phyloP scores from a whole-genome alignment of 2,888 invertebrate species.

The Heliconius sara region DNA sequence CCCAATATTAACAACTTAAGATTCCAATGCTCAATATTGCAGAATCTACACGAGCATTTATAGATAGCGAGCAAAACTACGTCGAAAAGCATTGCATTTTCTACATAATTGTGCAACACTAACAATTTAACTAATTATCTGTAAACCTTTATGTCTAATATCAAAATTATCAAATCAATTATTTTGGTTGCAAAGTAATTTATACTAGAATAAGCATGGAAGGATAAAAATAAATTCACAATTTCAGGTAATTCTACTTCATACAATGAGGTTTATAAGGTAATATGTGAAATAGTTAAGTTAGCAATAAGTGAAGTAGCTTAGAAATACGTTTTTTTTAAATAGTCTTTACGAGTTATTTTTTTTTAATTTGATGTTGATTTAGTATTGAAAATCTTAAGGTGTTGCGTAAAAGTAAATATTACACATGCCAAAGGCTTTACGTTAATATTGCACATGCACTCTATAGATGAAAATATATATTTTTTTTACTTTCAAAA shows the following conservation, averaged over 20 bases:
- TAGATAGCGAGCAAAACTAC: slow-evolving; percentile 65
- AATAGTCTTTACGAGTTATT: background rate
- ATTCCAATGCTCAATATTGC: slow-evolving; percentile 77
- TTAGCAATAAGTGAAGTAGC: slow-evolving; percentile 8
- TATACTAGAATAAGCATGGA: slow-evolving; percentile 32
- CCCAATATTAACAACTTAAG: slow-evolving; percentile 63
- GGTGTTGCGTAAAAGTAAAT: slow-evolving; percentile 18
- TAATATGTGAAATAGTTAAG: background rate
- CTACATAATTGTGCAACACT: slow-evolving; percentile 67
- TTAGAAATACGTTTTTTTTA: background rate
- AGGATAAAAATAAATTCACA: slow-evolving; percentile 26
- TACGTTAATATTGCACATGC: slow-evolving; percentile 35
- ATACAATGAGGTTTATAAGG: slow-evolving; percentile 13
- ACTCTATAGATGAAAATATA: slow-evolving; percentile 32
- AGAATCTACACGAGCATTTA: slow-evolving; percentile 59
- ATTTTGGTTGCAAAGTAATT: slow-evolving; percentile 29
- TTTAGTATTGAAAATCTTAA: background rate
- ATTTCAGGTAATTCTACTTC: slow-evolving; percentile 5
- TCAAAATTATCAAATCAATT: slow-evolving; percentile 24
- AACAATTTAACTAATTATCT: slow-evolving; percentile 38
- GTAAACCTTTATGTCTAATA: slow-evolving; percentile 23
- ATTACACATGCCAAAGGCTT: slow-evolving; percentile 39
- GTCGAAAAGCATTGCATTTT: slow-evolving; percentile 68
- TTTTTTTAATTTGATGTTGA: background rate
- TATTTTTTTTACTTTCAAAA: background rate